Evolutionary conservation across 2,797 vertebrate species (phyloP).

Genomic region (Pteropus rufus): DNA sequence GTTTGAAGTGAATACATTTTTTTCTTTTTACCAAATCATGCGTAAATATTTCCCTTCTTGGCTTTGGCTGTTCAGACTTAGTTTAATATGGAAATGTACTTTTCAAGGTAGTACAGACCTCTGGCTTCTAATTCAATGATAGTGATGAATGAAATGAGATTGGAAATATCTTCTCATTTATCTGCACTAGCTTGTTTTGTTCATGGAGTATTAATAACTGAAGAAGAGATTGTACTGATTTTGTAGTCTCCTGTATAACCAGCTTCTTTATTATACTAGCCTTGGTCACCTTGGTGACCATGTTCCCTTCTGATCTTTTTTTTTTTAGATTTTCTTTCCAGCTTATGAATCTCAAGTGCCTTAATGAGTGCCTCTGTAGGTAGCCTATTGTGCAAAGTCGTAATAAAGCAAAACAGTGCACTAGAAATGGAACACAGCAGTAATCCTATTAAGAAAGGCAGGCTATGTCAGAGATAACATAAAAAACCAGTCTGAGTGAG

Average conservation of each 20-base stretch:
- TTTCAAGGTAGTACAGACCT: background rate
- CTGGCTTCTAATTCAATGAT: background rate
- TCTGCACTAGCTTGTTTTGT: background rate
- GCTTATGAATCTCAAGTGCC: slow-evolving; percentile 45
- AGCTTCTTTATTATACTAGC: slow-evolving; percentile 6
- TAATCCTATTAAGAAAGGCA: slow-evolving; percentile 22
- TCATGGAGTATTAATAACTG: background rate
- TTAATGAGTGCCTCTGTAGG: slow-evolving; percentile 46
- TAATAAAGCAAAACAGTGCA: slow-evolving; percentile 32
- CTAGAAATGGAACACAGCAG: slow-evolving; percentile 19
- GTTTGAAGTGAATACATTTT: background rate
- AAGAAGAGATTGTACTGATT: background rate
- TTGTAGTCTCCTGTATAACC: background rate
- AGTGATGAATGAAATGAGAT: background rate
- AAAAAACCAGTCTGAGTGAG: background rate
- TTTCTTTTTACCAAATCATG: background rate
- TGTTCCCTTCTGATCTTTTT: slow-evolving; percentile 23
- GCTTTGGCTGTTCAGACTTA: background rate
- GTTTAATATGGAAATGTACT: background rate
- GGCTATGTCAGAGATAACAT: background rate
- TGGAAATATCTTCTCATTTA: slow-evolving; percentile 18
- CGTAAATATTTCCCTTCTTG: background rate
- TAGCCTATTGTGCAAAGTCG: background rate
- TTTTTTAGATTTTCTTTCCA: slow-evolving; percentile 35
- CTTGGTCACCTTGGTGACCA: slow-evolving; percentile 55